These are phyloP conservation scores for Stictonetta naevosa DNA, from an alignment of 2,113 vertebrate genomes.

Conservation along the genomic window DNA sequence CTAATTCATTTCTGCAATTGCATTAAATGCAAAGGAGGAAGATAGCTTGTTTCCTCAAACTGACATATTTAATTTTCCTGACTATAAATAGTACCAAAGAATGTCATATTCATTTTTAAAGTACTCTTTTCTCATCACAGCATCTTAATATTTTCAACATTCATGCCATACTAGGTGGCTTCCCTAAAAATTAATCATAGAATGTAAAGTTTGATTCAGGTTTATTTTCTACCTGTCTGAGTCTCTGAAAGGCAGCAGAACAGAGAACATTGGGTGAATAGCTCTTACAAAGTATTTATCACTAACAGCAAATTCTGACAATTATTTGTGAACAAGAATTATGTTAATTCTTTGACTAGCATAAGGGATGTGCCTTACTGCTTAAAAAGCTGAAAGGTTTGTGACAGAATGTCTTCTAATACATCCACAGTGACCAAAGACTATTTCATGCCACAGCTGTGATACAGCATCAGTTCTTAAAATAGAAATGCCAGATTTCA, in stretches of 20 bases:
- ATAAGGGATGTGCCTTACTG: neutral
- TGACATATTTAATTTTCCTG: constrained; percentile 49
- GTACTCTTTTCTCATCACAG: neutral
- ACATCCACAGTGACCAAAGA: neutral
- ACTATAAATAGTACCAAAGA: constrained; percentile 43
- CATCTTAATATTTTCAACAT: constrained; percentile 17
- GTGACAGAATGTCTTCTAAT: neutral
- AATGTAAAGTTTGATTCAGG: neutral
- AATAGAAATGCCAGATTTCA: neutral
- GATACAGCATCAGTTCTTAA: neutral
- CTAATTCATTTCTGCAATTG: constrained; percentile 30
- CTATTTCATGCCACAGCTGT: neutral
- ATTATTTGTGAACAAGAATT: neutral
- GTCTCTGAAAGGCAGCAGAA: neutral
- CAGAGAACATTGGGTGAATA: neutral
- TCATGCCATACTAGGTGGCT: neutral
- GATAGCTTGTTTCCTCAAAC: constrained; percentile 41
- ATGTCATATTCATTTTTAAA: constrained; percentile 21
- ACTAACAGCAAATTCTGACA: neutral
- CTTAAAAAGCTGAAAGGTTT: neutral
- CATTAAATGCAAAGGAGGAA: constrained; percentile 37
- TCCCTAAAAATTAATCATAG: neutral
- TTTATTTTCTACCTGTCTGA: neutral
- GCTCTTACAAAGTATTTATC: neutral
- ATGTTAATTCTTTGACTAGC: neutral